Conservation (phyloP, 2,888 invertebrate species). For the Nymphalis c-album region DNA sequence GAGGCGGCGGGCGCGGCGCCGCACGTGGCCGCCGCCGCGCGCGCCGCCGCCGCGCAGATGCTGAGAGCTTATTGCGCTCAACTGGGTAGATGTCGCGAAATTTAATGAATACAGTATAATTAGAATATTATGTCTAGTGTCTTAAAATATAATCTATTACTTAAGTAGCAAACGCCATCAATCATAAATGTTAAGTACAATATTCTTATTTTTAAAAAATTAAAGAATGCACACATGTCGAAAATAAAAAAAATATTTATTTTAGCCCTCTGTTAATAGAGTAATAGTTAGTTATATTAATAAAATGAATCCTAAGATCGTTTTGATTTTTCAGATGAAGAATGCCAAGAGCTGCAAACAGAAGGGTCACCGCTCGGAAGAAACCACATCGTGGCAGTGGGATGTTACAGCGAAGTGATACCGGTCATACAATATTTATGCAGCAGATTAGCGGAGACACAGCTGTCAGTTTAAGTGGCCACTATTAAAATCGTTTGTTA, state of each 20-base stretch:
- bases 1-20: constrained; percentile 91
- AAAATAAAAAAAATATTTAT: no score
- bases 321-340: constrained; percentile 81
- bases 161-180: no score
- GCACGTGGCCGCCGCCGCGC: constrained; percentile 91
- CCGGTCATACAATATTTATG: constrained; percentile 94
- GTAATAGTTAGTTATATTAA: no score
- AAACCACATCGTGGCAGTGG: constrained; percentile 84
- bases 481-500: background rate
- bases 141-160: no score
- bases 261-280: no score
- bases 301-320: no score
- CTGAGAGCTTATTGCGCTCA: constrained; percentile 92
- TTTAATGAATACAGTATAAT: no score
- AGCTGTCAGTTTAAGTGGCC: constrained; percentile 79
- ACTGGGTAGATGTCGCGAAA: constrained; percentile 77
- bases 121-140: no score
- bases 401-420: constrained; percentile 94
- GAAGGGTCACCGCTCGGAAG: constrained; percentile 74
- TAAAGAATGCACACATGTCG: no score
- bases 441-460: constrained; percentile 90
- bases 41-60: constrained; percentile 95
- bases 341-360: constrained; percentile 86
- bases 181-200: no score
- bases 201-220: no score